Percentiles rank a stretch among this genome's conserved stretches.
These are phyloP conservation scores for Tringa solitaria DNA, from an alignment of 2,113 vertebrate genomes.

Conservation along the genomic window DNA sequence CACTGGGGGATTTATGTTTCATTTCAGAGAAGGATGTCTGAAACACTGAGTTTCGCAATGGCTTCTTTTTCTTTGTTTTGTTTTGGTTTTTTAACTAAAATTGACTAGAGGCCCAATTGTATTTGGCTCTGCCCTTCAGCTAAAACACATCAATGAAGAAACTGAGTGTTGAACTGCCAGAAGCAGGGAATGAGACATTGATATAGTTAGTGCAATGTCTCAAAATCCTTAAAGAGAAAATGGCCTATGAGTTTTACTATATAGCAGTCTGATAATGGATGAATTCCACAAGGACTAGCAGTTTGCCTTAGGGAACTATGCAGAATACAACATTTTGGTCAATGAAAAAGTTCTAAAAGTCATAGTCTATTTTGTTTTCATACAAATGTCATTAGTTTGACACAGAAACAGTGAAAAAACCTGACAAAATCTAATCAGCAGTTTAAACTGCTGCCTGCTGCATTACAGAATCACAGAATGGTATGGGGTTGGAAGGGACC, in stretches of 20 bases:
- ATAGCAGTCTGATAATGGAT: background rate
- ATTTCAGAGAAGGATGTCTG: background rate
- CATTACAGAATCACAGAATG: no score
- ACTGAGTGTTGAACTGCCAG: background rate
- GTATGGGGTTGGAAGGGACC: no score
- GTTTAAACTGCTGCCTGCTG: background rate
- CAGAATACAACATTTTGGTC: background rate
- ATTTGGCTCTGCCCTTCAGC: background rate
- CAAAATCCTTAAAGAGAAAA: background rate
- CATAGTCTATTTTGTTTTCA: background rate
- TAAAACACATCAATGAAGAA: background rate
- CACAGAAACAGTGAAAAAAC: background rate
- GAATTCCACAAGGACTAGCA: background rate
- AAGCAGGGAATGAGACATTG: background rate
- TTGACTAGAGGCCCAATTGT: background rate
- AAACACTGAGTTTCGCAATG: background rate
- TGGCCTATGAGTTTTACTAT: background rate
- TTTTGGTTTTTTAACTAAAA: background rate
- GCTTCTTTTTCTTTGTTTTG: background rate
- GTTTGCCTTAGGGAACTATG: background rate
- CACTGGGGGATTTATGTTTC: background rate
- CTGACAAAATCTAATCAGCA: background rate
- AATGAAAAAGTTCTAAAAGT: background rate
- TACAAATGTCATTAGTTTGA: background rate
- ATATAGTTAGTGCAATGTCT: background rate